Evolutionary conservation across 2,888 invertebrate genomes (phyloP), one percentile per base, ranked within the genome.

Genomic region (Ichneumoninae sp.): DNA sequence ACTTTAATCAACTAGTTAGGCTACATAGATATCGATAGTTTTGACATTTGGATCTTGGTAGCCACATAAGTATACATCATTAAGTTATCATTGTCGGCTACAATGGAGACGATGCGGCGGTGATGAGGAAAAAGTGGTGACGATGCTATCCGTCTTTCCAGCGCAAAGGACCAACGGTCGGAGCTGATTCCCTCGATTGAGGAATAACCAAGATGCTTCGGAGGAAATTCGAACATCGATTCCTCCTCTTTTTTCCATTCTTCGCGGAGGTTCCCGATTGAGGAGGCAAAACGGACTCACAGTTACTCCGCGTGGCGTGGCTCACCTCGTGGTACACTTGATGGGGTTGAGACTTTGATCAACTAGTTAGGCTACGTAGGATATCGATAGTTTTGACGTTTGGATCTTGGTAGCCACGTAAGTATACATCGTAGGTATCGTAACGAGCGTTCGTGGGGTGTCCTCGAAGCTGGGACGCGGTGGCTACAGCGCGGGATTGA

Each of bases 341-440:
- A 33, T 63, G n/a, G 63, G 33, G n/a, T 7, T 33, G 16, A 7
- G 33, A 63, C 63, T 33, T 33, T 63, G 33, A 63, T 63, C 63
- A 63, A 63, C 63, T 33, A 63, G 33, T 33, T 57, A 33, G 30
- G 30, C 30, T 33, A 6, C 33, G 33, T 33, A 63, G 30, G 30
- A 33, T 63, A 63, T 63, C 63, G 63, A 63, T 63, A 63, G 63
- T 33, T 63, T 16, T 7, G 63, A 26, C 63, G 63, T 26, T 63
- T 16, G 30, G 33, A 63, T 63, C 63, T 63, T 7, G 63, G 30
- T 63, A 33, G 26, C 16, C 30, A 63, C 30, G n/a, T 33, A 33
- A 30, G 30, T 63, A 8, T 57, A 57, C 10, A 13, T 30, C 30
- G 63, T 63, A 33, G 30, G 16, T 33, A 63, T 63, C 4, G 63